These are phyloP conservation scores for Habroteleia sp. DNA, from an alignment of 2,888 invertebrate genomes.

Conservation along the genomic window DNA sequence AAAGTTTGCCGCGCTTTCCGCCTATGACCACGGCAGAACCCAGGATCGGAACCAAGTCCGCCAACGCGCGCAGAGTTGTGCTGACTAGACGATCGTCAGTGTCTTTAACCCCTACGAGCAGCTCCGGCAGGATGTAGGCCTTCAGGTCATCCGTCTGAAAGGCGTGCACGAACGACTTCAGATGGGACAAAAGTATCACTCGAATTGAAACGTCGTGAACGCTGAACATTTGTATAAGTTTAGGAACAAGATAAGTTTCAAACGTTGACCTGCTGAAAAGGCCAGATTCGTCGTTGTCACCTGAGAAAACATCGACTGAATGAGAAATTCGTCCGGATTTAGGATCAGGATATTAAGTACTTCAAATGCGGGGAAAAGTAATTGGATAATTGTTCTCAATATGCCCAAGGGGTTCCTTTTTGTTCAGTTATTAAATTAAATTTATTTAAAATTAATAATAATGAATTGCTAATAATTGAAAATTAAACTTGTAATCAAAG, in stretches of 20 bases:
- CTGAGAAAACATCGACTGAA: no score
- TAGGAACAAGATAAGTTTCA: constrained; percentile 88
- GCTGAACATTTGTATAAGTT: constrained; percentile 89
- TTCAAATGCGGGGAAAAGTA: no score
- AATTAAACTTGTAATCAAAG: no score
- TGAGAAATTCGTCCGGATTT: no score
- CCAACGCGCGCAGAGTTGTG: constrained; percentile 89
- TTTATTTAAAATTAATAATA: no score
- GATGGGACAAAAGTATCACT: constrained; percentile 89
- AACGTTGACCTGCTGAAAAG: constrained; percentile 87
- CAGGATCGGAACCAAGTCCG: constrained; percentile 91
- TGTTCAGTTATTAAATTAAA: no score
- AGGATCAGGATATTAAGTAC: no score
- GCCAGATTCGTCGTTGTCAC: constrained; percentile 82
- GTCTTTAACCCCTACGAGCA: constrained; percentile 93
- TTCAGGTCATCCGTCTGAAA: constrained; percentile 90
- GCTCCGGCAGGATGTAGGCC: constrained; percentile 91
- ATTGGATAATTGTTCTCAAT: no score
- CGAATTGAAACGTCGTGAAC: constrained; percentile 93
- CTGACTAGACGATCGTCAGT: constrained; percentile 91
- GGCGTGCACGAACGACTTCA: constrained; percentile 87
- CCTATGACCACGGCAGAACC: constrained; percentile 94
- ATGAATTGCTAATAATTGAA: no score
- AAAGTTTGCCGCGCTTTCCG: constrained; percentile 88
- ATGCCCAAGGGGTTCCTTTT: no score